These are phyloP conservation scores for Pararge aegeria DNA, from an alignment of 1,140 invertebrate genomes.

Conservation along the genomic window DNA sequence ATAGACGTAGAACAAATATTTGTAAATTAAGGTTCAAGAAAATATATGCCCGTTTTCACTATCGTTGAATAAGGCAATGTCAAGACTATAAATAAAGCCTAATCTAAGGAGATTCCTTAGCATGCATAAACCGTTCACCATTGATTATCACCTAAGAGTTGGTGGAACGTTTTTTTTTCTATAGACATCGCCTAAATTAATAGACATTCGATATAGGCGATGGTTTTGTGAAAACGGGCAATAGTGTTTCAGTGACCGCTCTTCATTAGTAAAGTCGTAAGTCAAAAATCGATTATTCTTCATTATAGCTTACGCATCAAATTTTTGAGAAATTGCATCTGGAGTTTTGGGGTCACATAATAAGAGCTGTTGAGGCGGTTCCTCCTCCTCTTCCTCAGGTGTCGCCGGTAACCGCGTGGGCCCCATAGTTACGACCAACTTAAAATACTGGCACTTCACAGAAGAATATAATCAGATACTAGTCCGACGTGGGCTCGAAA, in stretches of 20 bases:
- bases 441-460: slow-evolving; percentile 25
- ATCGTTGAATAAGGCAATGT: too few relatives aligned
- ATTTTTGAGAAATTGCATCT: slow-evolving; percentile 36
- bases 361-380: slow-evolving; percentile 44
- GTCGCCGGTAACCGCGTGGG: slow-evolving; percentile 65
- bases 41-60: too few relatives aligned
- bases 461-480: slow-evolving; percentile 43
- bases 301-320: slow-evolving; percentile 30
- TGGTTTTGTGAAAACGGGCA: not conserved
- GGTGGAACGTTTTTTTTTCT: too few relatives aligned
- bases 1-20: too few relatives aligned
- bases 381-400: slow-evolving; percentile 65
- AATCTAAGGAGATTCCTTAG: too few relatives aligned
- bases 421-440: slow-evolving; percentile 48
- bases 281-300: not conserved
- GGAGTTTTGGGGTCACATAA: slow-evolving; percentile 41
- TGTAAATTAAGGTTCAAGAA: too few relatives aligned
- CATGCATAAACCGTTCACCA: too few relatives aligned
- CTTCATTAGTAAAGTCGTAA: not conserved
- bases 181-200: too few relatives aligned
- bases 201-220: too few relatives aligned
- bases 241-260: not conserved
- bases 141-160: too few relatives aligned
- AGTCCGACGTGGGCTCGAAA: slow-evolving; percentile 49
- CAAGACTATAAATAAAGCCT: too few relatives aligned